Conservation (phyloP, 35 echinoderm and acorn worm genomes). For the Chiridota heheva region DNA sequence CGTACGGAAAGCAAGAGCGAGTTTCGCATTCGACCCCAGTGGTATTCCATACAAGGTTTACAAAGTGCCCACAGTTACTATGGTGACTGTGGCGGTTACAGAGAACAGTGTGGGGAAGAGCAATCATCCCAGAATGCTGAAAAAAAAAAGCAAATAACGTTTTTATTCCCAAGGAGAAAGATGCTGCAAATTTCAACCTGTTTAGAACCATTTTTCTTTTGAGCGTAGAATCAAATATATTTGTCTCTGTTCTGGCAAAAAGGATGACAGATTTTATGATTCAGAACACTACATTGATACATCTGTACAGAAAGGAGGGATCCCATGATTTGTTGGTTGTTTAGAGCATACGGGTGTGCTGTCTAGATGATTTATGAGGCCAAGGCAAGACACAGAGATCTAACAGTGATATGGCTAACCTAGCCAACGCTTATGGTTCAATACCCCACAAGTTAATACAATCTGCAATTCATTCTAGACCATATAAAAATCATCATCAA, state of each 20-base stretch:
- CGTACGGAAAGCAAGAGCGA: not conserved
- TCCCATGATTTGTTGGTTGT: not conserved
- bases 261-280: not conserved
- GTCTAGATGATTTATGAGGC: not conserved
- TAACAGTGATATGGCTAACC: conserved; percentile 2
- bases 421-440: conserved; percentile 2
- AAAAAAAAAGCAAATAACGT: not conserved
- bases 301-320: not conserved
- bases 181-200: not conserved
- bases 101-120: not conserved
- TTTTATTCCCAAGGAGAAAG: not conserved
- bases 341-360: not conserved
- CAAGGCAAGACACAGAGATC: conserved; percentile 1
- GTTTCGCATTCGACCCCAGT: not conserved
- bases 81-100: not conserved
- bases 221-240: not conserved
- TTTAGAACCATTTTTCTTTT: not conserved
- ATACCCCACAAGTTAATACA: too few relatives aligned
- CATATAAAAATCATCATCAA: too few relatives aligned
- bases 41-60: not conserved
- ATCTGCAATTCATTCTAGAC: too few relatives aligned
- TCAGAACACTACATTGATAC: not conserved
- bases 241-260: not conserved
- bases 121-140: not conserved
- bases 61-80: not conserved